Percentiles rank a stretch among this genome's conserved stretches.
Conservation (phyloP, 2,797 vertebrate genomes). For the Sparidentex hasta region DNA sequence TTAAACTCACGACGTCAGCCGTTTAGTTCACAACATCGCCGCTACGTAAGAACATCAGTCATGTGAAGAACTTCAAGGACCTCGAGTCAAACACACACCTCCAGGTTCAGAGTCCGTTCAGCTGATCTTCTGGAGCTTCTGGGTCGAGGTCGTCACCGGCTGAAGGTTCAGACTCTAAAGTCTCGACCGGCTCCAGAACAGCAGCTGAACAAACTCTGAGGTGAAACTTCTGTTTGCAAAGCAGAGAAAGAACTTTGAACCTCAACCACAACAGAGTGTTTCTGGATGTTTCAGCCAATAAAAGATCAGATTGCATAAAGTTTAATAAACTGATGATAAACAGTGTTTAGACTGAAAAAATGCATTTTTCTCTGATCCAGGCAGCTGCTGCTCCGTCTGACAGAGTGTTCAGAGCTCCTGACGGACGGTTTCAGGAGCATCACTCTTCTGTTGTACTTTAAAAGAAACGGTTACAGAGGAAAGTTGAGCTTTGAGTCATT, state of each 20-base stretch:
- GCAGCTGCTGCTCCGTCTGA: no score
- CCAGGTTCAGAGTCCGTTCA: background rate
- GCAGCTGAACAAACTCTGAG: background rate
- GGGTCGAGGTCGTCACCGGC: background rate
- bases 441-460: no score
- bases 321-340: background rate
- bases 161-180: background rate
- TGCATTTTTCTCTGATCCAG: background rate
- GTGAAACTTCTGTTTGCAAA: background rate
- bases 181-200: background rate
- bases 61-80: slow-evolving; percentile 13
- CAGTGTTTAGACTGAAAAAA: background rate
- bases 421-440: no score
- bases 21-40: slow-evolving; percentile 27
- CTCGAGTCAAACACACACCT: background rate
- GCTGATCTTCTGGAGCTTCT: background rate
- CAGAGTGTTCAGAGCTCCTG: background rate
- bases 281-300: background rate
- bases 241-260: background rate
- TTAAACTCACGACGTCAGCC: no score
- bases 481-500: no score
- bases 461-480: no score
- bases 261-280: background rate
- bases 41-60: slow-evolving; percentile 27
- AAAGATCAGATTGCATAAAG: background rate